These are phyloP conservation scores for Leuciscus idus DNA, from an alignment of 2,113 vertebrate genomes.

Conservation along the genomic window DNA sequence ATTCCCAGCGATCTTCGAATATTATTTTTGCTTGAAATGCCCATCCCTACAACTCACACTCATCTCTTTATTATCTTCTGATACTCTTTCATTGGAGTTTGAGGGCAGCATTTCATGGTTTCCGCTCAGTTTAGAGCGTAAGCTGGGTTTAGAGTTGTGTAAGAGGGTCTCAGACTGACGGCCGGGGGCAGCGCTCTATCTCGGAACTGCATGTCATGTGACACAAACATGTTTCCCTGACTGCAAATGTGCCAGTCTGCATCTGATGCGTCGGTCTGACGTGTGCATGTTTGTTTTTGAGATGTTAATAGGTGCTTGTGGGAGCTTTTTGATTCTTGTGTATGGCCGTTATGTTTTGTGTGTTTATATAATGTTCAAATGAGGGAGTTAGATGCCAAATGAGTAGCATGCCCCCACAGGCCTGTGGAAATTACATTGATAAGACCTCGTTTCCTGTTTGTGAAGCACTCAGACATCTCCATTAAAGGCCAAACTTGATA, in stretches of 20 bases:
- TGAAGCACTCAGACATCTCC: constrained; percentile 36
- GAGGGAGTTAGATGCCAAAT: constrained; percentile 20
- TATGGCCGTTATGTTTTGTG: neutral
- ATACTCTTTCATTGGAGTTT: neutral
- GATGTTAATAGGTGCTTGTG: constrained; percentile 18
- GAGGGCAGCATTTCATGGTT: neutral
- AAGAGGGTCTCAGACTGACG: constrained; percentile 1
- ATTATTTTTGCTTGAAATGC: too few species aligned
- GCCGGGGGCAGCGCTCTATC: neutral
- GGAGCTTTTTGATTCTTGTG: neutral
- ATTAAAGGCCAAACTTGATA: constrained; percentile 48
- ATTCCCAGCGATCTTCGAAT: too few species aligned
- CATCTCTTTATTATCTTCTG: neutral
- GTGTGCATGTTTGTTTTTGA: constrained; percentile 27
- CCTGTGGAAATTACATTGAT: constrained; percentile 35
- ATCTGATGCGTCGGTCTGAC: neutral
- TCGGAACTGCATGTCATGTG: neutral
- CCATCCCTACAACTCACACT: too few species aligned
- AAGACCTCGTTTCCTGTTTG: constrained; percentile 41
- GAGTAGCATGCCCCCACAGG: constrained; percentile 15
- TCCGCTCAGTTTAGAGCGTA: neutral
- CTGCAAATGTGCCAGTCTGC: neutral
- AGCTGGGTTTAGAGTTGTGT: constrained; percentile 10
- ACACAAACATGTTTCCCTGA: neutral
- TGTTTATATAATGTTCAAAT: constrained; percentile 27